phyloP scores from a whole-genome alignment of 1,140 invertebrate genomes.

The Ceratosolen fusciceps region DNA sequence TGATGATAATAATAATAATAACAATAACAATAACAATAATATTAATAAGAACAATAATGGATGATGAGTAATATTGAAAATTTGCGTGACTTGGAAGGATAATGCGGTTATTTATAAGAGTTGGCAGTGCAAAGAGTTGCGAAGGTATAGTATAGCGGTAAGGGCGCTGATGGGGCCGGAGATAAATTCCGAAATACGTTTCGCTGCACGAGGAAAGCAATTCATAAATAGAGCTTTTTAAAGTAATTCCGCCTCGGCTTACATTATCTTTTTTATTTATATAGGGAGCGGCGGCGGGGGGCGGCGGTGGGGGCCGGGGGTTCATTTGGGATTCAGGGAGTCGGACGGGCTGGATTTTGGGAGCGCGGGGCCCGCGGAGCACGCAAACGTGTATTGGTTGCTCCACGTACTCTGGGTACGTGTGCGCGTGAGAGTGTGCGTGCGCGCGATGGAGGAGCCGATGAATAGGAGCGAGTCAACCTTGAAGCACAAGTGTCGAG shows the following conservation, averaged over 20 bases:
- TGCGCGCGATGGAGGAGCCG: too few relatives aligned
- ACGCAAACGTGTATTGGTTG: constrained; percentile 1
- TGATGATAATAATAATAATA: too few relatives aligned
- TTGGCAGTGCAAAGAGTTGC: too few relatives aligned
- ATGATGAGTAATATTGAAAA: background rate
- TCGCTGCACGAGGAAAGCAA: background rate
- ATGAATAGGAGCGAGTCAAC: constrained; percentile 17
- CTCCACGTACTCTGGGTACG: too few relatives aligned
- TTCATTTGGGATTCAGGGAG: constrained; percentile 30
- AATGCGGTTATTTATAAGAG: background rate
- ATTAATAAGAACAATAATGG: too few relatives aligned
- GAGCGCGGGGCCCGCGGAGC: background rate
- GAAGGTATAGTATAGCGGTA: too few relatives aligned
- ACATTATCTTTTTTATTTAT: constrained; percentile 23
- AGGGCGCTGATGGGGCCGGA: background rate
- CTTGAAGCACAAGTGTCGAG: constrained; percentile 43
- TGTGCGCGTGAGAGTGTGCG: too few relatives aligned
- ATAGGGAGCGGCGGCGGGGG: background rate
- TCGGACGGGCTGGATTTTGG: constrained; percentile 2
- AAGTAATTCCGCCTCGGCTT: constrained; percentile 32
- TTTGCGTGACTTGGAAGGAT: background rate
- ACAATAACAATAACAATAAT: too few relatives aligned
- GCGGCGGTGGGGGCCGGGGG: background rate
- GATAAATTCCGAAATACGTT: constrained; percentile 10
- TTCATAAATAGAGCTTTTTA: constrained; percentile 31